A percentile compares a stretch with the other conserved stretches of the same genome.
Evolutionary conservation across 2,113 vertebrate genomes (phyloP).

Genomic region (Platysternon megacephalum): DNA sequence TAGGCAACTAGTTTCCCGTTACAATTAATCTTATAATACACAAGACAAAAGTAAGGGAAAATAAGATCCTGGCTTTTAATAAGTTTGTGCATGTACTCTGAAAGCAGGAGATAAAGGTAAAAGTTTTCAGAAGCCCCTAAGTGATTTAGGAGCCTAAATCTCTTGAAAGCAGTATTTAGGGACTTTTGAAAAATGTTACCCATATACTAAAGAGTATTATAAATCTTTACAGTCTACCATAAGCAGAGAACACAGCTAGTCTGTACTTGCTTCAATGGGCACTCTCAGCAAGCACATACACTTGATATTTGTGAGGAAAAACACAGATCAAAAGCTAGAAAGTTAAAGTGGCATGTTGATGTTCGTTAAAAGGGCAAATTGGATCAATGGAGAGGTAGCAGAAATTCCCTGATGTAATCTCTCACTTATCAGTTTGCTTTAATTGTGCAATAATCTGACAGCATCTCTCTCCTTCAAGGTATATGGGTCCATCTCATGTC

Average conservation of each 20-base stretch:
- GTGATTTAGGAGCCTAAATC: conserved; percentile 31
- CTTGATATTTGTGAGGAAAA: not conserved
- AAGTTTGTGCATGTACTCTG: not conserved
- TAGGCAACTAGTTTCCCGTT: conserved; percentile 8
- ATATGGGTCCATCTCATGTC: not conserved
- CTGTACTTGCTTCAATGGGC: conserved; percentile 3
- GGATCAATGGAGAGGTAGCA: not conserved
- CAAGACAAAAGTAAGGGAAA: conserved; percentile 34
- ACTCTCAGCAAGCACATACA: not conserved
- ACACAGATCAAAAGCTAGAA: not conserved
- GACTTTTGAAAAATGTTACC: conserved; percentile 3
- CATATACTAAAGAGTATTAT: conserved; percentile 42
- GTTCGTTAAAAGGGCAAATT: not conserved
- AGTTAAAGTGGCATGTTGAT: not conserved
- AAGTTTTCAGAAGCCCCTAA: conserved; percentile 29
- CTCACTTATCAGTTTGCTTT: not conserved
- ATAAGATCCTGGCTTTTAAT: not conserved
- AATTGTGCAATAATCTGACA: not conserved
- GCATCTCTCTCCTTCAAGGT: not conserved
- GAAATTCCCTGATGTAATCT: not conserved
- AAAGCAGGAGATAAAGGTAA: conserved; percentile 43
- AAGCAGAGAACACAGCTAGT: conserved; percentile 18
- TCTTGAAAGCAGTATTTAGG: conserved; percentile 35
- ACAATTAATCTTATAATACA: conserved; percentile 52
- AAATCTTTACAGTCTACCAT: conserved; percentile 35